A percentile compares a stretch with the other conserved stretches of the same genome.
phyloP scores from a whole-genome alignment of 2,797 vertebrate species.

The Mallotus villosus region DNA sequence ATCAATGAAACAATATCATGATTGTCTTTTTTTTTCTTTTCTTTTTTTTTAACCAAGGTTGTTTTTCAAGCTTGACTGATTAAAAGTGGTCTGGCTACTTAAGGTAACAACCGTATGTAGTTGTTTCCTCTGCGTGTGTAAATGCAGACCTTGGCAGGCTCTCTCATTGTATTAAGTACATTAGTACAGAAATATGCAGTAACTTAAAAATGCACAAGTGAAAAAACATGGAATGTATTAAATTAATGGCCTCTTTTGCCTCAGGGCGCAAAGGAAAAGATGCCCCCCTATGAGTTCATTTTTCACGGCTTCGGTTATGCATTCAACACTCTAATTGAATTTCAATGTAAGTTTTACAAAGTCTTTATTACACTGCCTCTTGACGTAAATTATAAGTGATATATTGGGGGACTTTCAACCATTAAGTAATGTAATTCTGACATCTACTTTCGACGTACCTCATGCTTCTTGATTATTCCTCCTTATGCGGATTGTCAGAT shows the following conservation, averaged over 20 bases:
- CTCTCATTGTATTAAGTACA: slow-evolving; percentile 76
- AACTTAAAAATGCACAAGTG: slow-evolving; percentile 77
- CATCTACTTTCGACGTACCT: slow-evolving; percentile 74
- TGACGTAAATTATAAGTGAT: slow-evolving; percentile 84
- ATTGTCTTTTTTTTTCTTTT: slow-evolving; percentile 76
- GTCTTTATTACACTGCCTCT: slow-evolving; percentile 79
- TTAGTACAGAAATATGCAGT: slow-evolving; percentile 76
- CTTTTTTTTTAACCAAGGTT: slow-evolving; percentile 59
- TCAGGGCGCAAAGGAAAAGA: slow-evolving; percentile 77
- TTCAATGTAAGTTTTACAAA: slow-evolving; percentile 83
- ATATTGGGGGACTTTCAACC: slow-evolving; percentile 72
- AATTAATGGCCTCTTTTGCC: slow-evolving; percentile 84
- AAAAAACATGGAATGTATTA: slow-evolving; percentile 81
- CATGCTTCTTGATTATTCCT: slow-evolving; percentile 67
- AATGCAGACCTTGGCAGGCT: slow-evolving; percentile 73
- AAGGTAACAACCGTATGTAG: slow-evolving; percentile 67
- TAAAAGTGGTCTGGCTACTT: slow-evolving; percentile 75
- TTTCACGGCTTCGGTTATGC: slow-evolving; percentile 82
- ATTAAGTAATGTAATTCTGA: slow-evolving; percentile 81
- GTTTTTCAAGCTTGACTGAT: slow-evolving; percentile 77
- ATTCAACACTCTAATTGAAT: slow-evolving; percentile 84
- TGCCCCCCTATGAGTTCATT: slow-evolving; percentile 79
- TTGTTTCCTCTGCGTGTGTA: slow-evolving; percentile 63
- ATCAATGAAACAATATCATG: slow-evolving; percentile 74
- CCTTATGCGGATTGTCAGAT: slow-evolving; percentile 68